These are phyloP conservation scores for Plagodis pulveraria DNA, from an alignment of 2,888 invertebrate species.

Conservation along the genomic window DNA sequence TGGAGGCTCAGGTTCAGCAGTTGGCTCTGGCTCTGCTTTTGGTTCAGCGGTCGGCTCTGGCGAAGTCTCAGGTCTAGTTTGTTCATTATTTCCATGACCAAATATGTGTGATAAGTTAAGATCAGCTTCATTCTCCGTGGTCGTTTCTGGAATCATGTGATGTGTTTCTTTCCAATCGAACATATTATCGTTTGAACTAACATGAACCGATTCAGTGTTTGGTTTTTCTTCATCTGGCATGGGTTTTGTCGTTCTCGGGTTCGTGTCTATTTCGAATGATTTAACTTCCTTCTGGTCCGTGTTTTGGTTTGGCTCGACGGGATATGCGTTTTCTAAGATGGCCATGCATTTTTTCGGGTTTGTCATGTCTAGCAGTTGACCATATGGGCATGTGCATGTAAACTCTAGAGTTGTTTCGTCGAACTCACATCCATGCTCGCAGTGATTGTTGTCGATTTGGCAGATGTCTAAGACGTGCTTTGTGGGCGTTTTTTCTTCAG, in stretches of 20 bases:
- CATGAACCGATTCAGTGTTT: slow-evolving; percentile 46
- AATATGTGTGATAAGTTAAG: slow-evolving; percentile 66
- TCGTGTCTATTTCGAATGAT: slow-evolving; percentile 49
- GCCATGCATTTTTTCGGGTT: slow-evolving; percentile 75
- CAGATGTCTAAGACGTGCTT: slow-evolving; percentile 86
- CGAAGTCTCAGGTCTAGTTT: slow-evolving; percentile 36
- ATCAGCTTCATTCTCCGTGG: slow-evolving; percentile 59
- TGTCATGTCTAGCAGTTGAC: slow-evolving; percentile 67
- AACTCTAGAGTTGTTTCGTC: slow-evolving; percentile 87
- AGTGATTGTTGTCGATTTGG: slow-evolving; percentile 86
- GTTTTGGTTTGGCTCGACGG: slow-evolving; percentile 36
- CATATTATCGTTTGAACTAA: slow-evolving; percentile 42
- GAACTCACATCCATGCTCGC: slow-evolving; percentile 88
- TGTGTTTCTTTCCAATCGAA: slow-evolving; percentile 69
- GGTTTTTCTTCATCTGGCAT: slow-evolving; percentile 54
- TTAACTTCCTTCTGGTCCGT: slow-evolving; percentile 45
- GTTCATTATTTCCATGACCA: slow-evolving; percentile 49
- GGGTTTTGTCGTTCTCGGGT: slow-evolving; percentile 52
- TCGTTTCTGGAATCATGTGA: slow-evolving; percentile 52
- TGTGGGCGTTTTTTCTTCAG: slow-evolving; percentile 66
- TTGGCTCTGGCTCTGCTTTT: slow-evolving; percentile 45
- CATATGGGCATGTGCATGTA: slow-evolving; percentile 86
- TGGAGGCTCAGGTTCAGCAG: slow-evolving; percentile 42
- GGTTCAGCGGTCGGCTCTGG: slow-evolving; percentile 29
- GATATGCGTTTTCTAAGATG: slow-evolving; percentile 52